Evolutionary conservation across 2,113 vertebrate genomes (phyloP).

Genomic region (Mirounga angustirostris): DNA sequence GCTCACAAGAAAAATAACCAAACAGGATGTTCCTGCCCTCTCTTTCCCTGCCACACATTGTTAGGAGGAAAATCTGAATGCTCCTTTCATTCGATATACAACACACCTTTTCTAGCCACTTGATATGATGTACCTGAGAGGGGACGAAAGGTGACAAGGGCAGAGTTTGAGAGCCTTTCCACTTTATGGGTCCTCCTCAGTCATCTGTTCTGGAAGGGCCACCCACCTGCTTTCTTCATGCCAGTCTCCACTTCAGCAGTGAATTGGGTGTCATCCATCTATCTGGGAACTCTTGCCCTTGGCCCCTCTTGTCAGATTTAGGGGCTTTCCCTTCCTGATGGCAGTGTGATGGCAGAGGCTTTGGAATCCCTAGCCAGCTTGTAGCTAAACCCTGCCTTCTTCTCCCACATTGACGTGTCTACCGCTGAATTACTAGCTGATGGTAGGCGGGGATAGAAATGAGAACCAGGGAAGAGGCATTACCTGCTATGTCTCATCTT

Average conservation of each 20-base stretch:
- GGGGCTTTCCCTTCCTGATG: neutral
- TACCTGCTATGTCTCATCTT: constrained; percentile 53
- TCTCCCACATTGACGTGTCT: neutral
- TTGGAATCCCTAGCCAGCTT: neutral
- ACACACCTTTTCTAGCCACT: neutral
- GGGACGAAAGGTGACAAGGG: neutral
- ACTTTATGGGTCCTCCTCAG: neutral
- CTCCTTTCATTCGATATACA: neutral
- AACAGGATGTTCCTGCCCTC: neutral
- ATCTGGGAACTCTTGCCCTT: neutral
- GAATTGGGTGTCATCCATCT: neutral
- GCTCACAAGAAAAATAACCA: neutral
- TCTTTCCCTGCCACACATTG: neutral
- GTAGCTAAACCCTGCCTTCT: neutral
- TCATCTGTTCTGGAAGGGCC: neutral
- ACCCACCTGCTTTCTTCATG: neutral
- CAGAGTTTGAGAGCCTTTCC: neutral
- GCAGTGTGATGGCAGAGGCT: neutral
- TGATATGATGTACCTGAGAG: neutral
- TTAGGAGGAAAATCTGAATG: neutral
- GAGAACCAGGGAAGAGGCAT: neutral
- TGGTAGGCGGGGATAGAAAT: constrained; percentile 30
- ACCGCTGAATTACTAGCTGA: neutral
- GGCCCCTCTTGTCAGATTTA: neutral
- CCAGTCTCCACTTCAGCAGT: neutral